A percentile compares a stretch with the other conserved stretches of the same genome.
Evolutionary conservation across 2,888 invertebrate genomes (phyloP).

Genomic region (Ceramica pisi): DNA sequence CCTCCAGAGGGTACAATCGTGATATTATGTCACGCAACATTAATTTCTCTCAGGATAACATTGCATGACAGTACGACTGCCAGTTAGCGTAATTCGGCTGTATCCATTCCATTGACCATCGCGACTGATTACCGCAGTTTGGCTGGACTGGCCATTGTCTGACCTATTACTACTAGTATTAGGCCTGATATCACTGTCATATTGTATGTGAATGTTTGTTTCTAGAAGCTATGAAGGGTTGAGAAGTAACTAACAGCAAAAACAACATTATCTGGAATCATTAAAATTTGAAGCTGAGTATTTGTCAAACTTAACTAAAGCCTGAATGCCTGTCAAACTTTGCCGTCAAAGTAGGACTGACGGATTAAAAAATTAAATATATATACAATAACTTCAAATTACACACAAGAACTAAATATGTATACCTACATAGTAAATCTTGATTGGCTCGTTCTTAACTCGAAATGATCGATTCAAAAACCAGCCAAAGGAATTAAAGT

Average conservation of each 20-base stretch:
- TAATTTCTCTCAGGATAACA: conserved; percentile 2
- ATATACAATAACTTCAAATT: too few relatives aligned
- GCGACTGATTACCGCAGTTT: conserved; percentile 26
- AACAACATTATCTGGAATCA: too few relatives aligned
- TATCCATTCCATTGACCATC: conserved; percentile 22
- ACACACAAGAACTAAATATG: too few relatives aligned
- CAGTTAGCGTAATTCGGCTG: conserved; percentile 16
- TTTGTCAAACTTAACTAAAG: too few relatives aligned
- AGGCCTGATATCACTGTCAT: conserved; percentile 1
- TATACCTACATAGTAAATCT: too few relatives aligned
- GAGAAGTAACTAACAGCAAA: neutral
- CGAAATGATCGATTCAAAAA: too few relatives aligned
- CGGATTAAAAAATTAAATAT: too few relatives aligned
- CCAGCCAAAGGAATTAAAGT: too few relatives aligned
- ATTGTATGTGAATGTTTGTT: neutral
- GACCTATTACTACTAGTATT: neutral
- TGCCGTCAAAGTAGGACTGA: too few relatives aligned
- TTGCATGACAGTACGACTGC: neutral
- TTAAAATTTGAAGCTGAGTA: too few relatives aligned
- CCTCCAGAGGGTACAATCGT: neutral
- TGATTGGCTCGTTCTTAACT: too few relatives aligned
- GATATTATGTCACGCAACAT: neutral
- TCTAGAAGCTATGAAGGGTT: neutral
- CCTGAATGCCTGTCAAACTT: too few relatives aligned
- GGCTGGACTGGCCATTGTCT: conserved; percentile 13